Conservation (phyloP, 2,797 vertebrate genomes). For the Linurgus olivaceus region DNA sequence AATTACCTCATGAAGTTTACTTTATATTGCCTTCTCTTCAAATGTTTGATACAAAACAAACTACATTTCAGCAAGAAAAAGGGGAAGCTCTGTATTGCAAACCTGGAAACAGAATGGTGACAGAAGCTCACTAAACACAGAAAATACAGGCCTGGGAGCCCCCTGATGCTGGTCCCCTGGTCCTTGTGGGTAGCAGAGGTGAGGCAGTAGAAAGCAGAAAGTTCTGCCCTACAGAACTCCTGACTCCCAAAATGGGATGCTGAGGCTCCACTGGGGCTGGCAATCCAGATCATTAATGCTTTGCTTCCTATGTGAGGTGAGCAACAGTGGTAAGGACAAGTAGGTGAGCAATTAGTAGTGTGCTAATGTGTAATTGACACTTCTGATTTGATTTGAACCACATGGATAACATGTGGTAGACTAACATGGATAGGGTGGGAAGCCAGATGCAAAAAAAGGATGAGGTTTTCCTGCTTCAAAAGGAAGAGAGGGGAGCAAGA, state of each 20-base stretch:
- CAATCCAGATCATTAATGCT: not conserved
- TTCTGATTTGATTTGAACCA: not conserved
- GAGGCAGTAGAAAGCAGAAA: not conserved
- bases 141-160: not conserved
- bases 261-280: not conserved
- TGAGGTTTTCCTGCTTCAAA: not conserved
- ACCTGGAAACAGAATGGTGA: not conserved
- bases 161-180: not conserved
- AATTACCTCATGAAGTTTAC: not conserved
- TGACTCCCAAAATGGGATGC: not conserved
- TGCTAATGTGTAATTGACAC: not conserved
- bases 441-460: not conserved
- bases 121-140: not conserved
- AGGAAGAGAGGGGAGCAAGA: rapidly evolving
- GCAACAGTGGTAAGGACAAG: not conserved
- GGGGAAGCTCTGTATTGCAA: not conserved
- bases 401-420: not conserved
- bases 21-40: not conserved
- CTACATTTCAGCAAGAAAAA: not conserved
- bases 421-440: not conserved
- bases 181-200: not conserved
- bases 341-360: not conserved
- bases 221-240: not conserved
- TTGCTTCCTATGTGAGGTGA: rapidly evolving
- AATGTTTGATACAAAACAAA: not conserved